Percentiles rank a stretch among this genome's conserved stretches.
Conservation (phyloP, 2,113 vertebrate species). For the Gobiocypris rarus region DNA sequence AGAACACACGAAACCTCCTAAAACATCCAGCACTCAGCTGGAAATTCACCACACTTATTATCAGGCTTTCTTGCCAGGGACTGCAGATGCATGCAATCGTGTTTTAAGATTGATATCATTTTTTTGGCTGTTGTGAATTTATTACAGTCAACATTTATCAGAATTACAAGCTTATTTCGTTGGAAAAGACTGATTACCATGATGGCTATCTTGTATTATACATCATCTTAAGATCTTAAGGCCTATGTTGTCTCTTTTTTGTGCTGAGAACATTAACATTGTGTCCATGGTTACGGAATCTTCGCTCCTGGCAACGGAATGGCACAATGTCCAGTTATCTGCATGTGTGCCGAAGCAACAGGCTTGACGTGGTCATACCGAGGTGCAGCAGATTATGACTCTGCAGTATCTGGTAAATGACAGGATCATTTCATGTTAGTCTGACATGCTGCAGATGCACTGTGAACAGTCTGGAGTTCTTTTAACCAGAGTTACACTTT, state of each 20-base stretch:
- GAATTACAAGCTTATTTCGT: background rate
- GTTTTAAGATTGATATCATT: background rate
- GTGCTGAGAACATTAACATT: conserved; percentile 2
- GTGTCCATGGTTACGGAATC: conserved; percentile 35
- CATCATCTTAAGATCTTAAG: background rate
- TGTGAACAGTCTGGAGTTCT: background rate
- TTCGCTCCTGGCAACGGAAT: background rate
- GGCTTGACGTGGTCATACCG: background rate
- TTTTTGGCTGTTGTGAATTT: conserved; percentile 5
- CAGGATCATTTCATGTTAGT: background rate
- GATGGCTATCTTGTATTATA: background rate
- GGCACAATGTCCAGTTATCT: conserved; percentile 32
- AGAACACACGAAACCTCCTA: conserved; percentile 48
- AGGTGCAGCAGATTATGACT: conserved; percentile 11
- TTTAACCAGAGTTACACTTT: background rate
- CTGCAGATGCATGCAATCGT: conserved; percentile 17
- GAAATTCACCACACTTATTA: conserved; percentile 59
- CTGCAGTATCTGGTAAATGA: conserved; percentile 4
- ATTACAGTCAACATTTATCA: conserved; percentile 1
- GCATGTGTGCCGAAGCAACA: conserved; percentile 32
- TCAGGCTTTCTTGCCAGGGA: background rate
- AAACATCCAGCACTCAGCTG: conserved; percentile 68
- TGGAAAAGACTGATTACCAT: background rate
- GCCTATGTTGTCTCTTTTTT: background rate
- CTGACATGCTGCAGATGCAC: background rate